Conservation (phyloP, 2,888 invertebrate genomes). For the Rhopalosiphum nymphaeae region DNA sequence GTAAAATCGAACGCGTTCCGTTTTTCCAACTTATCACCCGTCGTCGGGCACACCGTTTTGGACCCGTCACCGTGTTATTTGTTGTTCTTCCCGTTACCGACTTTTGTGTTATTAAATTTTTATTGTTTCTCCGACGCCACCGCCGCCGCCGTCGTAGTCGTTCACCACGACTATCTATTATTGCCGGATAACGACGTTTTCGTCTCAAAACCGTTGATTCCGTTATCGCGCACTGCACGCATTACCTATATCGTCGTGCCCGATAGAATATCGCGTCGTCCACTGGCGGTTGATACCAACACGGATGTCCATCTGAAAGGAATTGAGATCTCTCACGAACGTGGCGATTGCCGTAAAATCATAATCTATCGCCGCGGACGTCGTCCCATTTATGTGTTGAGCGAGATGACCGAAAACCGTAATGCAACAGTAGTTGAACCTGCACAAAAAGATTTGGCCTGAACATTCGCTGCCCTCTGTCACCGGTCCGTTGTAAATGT, state of each 20-base stretch:
- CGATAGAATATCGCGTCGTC: neutral
- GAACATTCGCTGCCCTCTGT: neutral
- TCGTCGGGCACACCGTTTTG: neutral
- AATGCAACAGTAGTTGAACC: neutral
- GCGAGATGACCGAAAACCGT: conserved; percentile 37
- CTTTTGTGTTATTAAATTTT: neutral
- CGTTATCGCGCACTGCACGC: neutral
- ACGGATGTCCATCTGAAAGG: neutral
- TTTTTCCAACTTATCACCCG: neutral
- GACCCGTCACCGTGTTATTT: neutral
- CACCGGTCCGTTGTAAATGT: conserved; percentile 47
- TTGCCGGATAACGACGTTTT: conserved; percentile 14
- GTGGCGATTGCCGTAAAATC: neutral
- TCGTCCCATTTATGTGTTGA: neutral
- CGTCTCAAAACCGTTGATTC: conserved; percentile 4
- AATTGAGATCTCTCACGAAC: neutral
- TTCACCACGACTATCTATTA: neutral
- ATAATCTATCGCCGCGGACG: neutral
- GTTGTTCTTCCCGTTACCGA: neutral
- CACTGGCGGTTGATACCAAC: neutral
- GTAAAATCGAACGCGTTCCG: neutral
- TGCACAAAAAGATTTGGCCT: neutral
- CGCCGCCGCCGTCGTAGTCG: neutral
- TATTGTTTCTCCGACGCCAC: neutral
- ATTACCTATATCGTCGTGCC: neutral